Percentiles rank a stretch among this genome's conserved stretches.
These are phyloP conservation scores for Pseudopleuronectes americanus DNA, from an alignment of 2,797 vertebrate genomes.

Conservation along the genomic window DNA sequence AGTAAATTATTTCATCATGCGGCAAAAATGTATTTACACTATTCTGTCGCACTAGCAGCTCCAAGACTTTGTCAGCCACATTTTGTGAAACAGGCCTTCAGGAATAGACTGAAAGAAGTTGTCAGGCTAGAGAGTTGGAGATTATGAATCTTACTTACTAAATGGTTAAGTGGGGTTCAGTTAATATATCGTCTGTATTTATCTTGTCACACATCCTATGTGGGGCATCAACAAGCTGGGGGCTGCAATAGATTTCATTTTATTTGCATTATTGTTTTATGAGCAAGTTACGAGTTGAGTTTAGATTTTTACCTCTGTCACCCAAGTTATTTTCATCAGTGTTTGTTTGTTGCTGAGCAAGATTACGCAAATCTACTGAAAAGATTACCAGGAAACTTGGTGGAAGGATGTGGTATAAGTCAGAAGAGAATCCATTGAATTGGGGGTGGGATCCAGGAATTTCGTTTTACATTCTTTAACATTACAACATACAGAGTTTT, in stretches of 20 bases:
- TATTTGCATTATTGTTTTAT: not conserved
- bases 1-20: conserved; percentile 37
- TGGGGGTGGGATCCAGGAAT: no score
- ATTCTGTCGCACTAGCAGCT: conserved; percentile 25
- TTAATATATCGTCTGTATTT: conserved; percentile 1
- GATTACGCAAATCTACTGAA: no score
- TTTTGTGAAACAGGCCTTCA: conserved; percentile 14
- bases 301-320: not conserved
- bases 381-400: no score
- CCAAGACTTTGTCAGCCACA: conserved; percentile 13
- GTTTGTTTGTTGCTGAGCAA: no score
- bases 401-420: no score
- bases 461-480: no score
- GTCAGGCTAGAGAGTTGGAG: not conserved
- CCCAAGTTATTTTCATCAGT: no score
- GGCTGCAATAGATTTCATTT: not conserved
- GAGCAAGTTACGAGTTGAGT: not conserved
- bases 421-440: no score
- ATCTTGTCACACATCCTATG: not conserved
- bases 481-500: no score
- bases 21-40: conserved; percentile 46
- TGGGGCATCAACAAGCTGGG: not conserved
- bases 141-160: not conserved
- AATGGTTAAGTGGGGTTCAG: not conserved
- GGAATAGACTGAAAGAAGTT: conserved; percentile 6